Conservation (phyloP, 2,888 invertebrate genomes). For the Melolontha melolontha region DNA sequence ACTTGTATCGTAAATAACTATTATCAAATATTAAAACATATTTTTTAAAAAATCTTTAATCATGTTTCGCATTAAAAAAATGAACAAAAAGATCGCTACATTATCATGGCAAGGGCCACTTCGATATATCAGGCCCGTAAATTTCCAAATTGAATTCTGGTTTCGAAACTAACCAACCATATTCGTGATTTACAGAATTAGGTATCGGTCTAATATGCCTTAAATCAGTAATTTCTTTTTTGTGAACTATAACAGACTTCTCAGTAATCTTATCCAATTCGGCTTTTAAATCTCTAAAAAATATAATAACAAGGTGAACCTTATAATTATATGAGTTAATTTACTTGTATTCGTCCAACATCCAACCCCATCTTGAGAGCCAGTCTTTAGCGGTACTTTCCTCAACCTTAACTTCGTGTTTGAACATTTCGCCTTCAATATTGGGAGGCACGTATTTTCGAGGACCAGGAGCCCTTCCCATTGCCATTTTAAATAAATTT, state of each 20-base stretch:
- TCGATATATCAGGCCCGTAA: conserved; percentile 47
- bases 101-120: too few relatives aligned
- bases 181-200: conserved; percentile 48
- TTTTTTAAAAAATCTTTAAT: too few relatives aligned
- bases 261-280: conserved; percentile 46
- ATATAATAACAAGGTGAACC: background rate
- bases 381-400: conserved; percentile 40
- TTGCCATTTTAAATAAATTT: conserved; percentile 41
- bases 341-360: conserved; percentile 48
- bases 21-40: too few relatives aligned
- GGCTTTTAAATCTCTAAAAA: conserved; percentile 46
- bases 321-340: too few relatives aligned
- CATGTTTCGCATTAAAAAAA: too few relatives aligned
- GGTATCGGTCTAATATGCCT: conserved; percentile 49
- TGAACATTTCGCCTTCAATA: conserved; percentile 43
- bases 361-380: conserved; percentile 49
- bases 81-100: too few relatives aligned
- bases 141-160: conserved; percentile 50
- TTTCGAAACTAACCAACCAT: conserved; percentile 49
- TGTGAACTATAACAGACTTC: conserved; percentile 42
- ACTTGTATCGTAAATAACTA: too few relatives aligned
- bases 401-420: conserved; percentile 40
- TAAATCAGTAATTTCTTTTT: conserved; percentile 43
- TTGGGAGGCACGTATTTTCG: conserved; percentile 34
- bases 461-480: conserved; percentile 42